Conservation (phyloP, 1,140 invertebrate species). For the Oryzaephilus surinamensis region DNA sequence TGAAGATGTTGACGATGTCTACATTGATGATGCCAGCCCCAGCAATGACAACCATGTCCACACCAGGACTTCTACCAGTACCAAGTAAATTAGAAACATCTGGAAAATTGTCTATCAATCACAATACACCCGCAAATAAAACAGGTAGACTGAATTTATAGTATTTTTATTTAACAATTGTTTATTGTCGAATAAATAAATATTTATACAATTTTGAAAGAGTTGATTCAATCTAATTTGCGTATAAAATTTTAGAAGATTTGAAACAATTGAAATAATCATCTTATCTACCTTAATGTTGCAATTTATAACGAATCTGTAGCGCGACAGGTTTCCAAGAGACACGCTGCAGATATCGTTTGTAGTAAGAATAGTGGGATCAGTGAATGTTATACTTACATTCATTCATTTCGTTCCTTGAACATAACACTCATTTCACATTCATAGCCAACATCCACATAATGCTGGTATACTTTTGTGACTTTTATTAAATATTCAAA, state of each 20-base stretch:
- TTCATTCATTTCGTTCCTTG: no score
- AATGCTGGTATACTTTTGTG: no score
- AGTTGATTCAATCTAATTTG: no score
- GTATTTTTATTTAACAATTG: neutral
- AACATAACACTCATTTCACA: no score
- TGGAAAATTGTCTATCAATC: constrained; percentile 21
- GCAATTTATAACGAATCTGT: constrained; percentile 15
- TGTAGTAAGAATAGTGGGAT: no score
- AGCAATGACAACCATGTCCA: constrained; percentile 27
- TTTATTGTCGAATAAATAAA: no score
- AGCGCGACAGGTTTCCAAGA: constrained; percentile 25
- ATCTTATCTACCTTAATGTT: no score
- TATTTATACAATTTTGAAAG: no score
- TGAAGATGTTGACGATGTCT: constrained; percentile 33
- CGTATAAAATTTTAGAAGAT: no score
- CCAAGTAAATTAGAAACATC: constrained; percentile 28
- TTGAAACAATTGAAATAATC: constrained; percentile 3
- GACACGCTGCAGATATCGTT: constrained; percentile 27
- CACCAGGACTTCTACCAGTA: constrained; percentile 28
- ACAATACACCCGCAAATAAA: constrained; percentile 21
- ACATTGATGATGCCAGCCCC: constrained; percentile 35
- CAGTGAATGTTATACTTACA: no score
- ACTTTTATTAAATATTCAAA: no score
- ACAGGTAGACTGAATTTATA: constrained; percentile 27
- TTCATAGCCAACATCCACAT: no score